These are phyloP conservation scores for Corythucha ciliata DNA, from an alignment of 2,888 invertebrate species.

Conservation along the genomic window DNA sequence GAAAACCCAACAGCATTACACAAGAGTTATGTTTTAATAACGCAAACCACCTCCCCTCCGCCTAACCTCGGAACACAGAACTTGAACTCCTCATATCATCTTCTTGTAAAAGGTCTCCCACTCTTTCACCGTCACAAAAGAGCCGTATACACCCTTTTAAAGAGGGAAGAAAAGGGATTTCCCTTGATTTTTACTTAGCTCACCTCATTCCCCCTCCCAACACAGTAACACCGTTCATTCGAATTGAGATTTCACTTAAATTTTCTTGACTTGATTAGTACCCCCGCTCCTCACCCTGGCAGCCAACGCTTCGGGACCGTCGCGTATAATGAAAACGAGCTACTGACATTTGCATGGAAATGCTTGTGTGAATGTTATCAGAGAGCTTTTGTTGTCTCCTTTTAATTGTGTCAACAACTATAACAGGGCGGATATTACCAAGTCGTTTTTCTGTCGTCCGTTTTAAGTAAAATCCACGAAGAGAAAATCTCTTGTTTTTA, in stretches of 20 bases:
- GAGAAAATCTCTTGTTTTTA: no score
- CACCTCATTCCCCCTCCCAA: not conserved
- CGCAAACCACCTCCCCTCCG: conserved; percentile 1
- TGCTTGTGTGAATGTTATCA: conserved; percentile 5
- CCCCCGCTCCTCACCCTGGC: no score
- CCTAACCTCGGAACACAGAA: not conserved
- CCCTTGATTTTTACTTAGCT: no score
- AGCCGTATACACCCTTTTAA: not conserved
- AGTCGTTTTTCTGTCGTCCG: no score
- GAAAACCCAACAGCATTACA: not conserved
- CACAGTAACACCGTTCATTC: no score
- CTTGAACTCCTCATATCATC: no score
- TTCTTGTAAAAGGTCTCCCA: not conserved
- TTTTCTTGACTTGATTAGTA: no score
- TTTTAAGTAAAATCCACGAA: no score
- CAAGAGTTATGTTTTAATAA: conserved; percentile 12
- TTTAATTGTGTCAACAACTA: conserved; percentile 5
- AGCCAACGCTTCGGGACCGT: no score
- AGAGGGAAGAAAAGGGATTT: no score
- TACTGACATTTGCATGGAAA: conserved; percentile 4
- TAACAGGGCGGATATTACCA: conserved; percentile 1
- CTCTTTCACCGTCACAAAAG: not conserved
- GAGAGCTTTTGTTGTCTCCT: not conserved
- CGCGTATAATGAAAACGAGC: no score
- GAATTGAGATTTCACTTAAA: no score